Evolutionary conservation across 2,797 vertebrate species (phyloP).

Genomic region (Peromyscus aztecus): DNA sequence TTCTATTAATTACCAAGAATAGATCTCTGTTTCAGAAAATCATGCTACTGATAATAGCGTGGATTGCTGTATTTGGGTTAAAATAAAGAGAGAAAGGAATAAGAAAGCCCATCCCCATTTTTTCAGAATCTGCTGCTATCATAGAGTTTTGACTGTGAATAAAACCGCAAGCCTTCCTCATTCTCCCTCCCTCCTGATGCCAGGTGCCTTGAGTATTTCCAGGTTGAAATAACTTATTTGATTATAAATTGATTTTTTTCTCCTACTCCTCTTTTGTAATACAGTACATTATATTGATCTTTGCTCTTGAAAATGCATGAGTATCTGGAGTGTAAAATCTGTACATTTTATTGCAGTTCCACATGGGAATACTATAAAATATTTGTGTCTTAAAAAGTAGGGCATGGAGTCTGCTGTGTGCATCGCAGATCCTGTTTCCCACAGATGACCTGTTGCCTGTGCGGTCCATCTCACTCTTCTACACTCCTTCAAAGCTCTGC

Average conservation of each 20-base stretch:
- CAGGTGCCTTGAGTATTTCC: neutral
- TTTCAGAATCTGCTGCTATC: neutral
- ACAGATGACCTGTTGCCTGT: neutral
- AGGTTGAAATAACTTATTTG: constrained; percentile 13
- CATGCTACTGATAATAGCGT: neutral
- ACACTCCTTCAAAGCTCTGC: neutral
- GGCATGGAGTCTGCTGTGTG: neutral
- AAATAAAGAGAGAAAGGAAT: neutral
- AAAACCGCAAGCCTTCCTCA: neutral
- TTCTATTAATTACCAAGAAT: constrained; percentile 33
- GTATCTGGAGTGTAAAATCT: neutral
- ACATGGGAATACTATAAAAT: neutral
- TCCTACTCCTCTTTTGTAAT: neutral
- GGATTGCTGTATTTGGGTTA: neutral
- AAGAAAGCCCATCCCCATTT: neutral
- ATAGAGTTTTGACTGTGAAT: constrained; percentile 39
- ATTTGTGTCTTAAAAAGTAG: neutral
- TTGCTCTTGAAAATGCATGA: constrained; percentile 2
- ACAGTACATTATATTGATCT: neutral
- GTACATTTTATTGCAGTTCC: constrained; percentile 19
- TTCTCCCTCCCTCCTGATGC: neutral
- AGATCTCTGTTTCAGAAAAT: neutral
- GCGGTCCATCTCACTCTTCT: neutral
- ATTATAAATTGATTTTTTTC: neutral
- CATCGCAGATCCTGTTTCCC: neutral